Percentiles rank a stretch among this genome's conserved stretches.
phyloP scores from a whole-genome alignment of 2,797 vertebrate species.

The Ptychobarbus kaznakovi region DNA sequence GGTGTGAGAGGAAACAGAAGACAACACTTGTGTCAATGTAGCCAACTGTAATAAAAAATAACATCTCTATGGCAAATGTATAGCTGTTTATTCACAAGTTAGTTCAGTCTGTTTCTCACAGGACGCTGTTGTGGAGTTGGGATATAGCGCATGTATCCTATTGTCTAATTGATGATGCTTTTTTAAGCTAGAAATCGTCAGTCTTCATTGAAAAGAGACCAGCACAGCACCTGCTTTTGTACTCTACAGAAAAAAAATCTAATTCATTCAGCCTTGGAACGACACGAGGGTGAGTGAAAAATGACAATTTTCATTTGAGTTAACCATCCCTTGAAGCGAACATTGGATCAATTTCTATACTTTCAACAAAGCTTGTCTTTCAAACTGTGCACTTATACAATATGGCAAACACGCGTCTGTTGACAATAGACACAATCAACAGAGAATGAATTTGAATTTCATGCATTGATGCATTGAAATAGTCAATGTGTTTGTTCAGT shows the following conservation, averaged over 20 bases:
- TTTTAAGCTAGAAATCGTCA: background rate
- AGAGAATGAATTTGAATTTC: background rate
- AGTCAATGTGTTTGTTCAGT: background rate
- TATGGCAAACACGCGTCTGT: background rate
- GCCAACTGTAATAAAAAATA: background rate
- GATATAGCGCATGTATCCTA: background rate
- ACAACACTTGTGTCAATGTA: background rate
- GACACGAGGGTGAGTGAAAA: background rate
- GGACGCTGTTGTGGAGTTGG: background rate
- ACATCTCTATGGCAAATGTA: background rate
- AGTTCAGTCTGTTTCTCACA: background rate
- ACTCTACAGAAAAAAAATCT: background rate
- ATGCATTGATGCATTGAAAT: background rate
- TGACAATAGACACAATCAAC: background rate
- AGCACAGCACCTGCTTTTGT: background rate
- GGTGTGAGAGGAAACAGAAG: background rate
- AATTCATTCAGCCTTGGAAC: background rate
- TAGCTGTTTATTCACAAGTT: background rate
- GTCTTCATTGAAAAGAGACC: background rate
- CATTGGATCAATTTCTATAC: background rate
- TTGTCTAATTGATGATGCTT: background rate
- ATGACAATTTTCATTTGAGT: background rate
- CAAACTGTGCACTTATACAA: background rate
- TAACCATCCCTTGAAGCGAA: background rate
- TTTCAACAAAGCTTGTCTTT: slow-evolving; percentile 1